These are phyloP conservation scores for Pseudobourletiella spinata DNA, from an alignment of 1,140 invertebrate species.

Conservation along the genomic window DNA sequence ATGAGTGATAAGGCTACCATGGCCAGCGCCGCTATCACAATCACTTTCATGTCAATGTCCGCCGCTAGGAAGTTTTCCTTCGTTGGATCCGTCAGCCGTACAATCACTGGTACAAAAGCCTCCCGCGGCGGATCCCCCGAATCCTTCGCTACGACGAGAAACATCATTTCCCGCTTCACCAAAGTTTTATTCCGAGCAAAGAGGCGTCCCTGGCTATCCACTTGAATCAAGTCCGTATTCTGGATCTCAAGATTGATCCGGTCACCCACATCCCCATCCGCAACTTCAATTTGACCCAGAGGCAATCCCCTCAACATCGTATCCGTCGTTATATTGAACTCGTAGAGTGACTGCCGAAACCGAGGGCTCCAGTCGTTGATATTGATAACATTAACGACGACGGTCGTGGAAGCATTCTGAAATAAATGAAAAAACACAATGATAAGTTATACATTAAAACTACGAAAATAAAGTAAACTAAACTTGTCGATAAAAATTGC, in stretches of 20 bases:
- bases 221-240: slow-evolving; percentile 31
- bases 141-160: slow-evolving; percentile 35
- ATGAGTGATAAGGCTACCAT: slow-evolving; percentile 26
- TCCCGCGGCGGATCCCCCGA: slow-evolving; percentile 30
- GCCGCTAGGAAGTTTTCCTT: slow-evolving; percentile 18
- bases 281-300: slow-evolving; percentile 60
- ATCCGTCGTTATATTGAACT: slow-evolving; percentile 55
- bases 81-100: slow-evolving; percentile 27
- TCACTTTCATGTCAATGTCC: slow-evolving; percentile 34
- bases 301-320: slow-evolving; percentile 16
- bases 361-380: slow-evolving; percentile 89
- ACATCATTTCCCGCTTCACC: slow-evolving; percentile 36
- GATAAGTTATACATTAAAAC: too few relatives aligned
- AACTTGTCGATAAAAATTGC: too few relatives aligned
- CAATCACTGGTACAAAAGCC: slow-evolving; percentile 34
- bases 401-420: slow-evolving; percentile 63
- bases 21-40: slow-evolving; percentile 23
- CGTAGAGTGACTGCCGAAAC: slow-evolving; percentile 76
- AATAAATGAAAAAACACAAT: slow-evolving; percentile 39
- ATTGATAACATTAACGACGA: slow-evolving; percentile 72
- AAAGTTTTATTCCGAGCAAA: slow-evolving; percentile 27
- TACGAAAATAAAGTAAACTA: too few relatives aligned
- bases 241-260: slow-evolving; percentile 51
- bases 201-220: slow-evolving; percentile 29
- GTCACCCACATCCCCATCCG: slow-evolving; percentile 70